A percentile compares a stretch with the other conserved stretches of the same genome.
Evolutionary conservation across 1,140 invertebrate species (phyloP).

Genomic region (Macrobrachium nipponense): DNA sequence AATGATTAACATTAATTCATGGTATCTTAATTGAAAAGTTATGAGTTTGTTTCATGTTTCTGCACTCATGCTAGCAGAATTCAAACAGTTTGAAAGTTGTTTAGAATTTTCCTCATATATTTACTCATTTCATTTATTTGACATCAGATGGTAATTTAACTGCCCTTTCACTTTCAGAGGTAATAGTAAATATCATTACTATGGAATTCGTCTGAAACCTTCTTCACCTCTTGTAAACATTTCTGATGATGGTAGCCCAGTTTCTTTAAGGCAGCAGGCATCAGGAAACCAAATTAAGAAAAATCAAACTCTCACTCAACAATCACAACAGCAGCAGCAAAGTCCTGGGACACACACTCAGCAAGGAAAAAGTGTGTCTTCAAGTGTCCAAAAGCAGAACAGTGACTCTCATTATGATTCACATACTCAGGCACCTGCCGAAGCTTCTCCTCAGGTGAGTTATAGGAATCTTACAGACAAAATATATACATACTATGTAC

Average conservation of each 20-base stretch:
- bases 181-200: slow-evolving; percentile 99
- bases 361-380: slow-evolving; percentile 23
- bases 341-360: slow-evolving; percentile 65
- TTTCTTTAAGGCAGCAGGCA: slow-evolving; percentile 69
- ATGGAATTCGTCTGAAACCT: slow-evolving; percentile 97
- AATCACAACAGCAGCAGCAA: background rate
- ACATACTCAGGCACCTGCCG: slow-evolving; percentile 61
- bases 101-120: background rate
- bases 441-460: slow-evolving; percentile 65
- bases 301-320: slow-evolving; percentile 60
- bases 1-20: too few relatives aligned
- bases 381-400: slow-evolving; percentile 47
- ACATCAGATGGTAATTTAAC: background rate
- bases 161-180: slow-evolving; percentile 76
- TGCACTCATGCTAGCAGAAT: too few relatives aligned
- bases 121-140: background rate
- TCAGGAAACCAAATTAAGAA: slow-evolving; percentile 63
- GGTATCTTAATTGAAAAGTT: too few relatives aligned
- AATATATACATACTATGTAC: too few relatives aligned
- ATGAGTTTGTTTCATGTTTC: too few relatives aligned
- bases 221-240: slow-evolving; percentile 80
- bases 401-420: slow-evolving; percentile 66
- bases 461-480: background rate
- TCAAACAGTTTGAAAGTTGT: too few relatives aligned
- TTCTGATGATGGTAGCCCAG: slow-evolving; percentile 71